A percentile compares a stretch with the other conserved stretches of the same genome.
These are phyloP conservation scores for Campoplex capitator DNA, from an alignment of 2,888 invertebrate species.

Conservation along the genomic window DNA sequence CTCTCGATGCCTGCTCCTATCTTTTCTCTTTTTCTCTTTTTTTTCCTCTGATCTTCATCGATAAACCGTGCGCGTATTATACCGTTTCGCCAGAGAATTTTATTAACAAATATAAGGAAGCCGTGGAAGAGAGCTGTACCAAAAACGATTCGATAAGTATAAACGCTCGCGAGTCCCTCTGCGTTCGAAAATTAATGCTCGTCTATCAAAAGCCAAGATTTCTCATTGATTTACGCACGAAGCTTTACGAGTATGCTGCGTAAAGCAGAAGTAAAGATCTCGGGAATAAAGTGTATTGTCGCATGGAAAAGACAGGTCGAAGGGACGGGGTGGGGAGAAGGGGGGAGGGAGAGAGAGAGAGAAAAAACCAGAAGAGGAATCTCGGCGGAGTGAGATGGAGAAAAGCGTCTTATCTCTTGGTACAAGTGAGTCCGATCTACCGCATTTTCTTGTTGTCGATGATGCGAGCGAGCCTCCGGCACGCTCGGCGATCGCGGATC, in stretches of 20 bases:
- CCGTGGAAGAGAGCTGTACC: slow-evolving; percentile 21
- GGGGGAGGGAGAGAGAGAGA: background rate
- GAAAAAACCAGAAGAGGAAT: slow-evolving; percentile 18
- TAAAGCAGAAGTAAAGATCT: background rate
- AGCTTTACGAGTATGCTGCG: background rate
- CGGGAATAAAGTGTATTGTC: slow-evolving; percentile 20
- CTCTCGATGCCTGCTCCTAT: slow-evolving; percentile 25
- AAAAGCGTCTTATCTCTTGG: slow-evolving; percentile 61
- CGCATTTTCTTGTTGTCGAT: slow-evolving; percentile 65
- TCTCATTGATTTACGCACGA: background rate
- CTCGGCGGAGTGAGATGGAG: slow-evolving; percentile 37
- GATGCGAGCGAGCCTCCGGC: slow-evolving; percentile 41
- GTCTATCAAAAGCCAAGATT: slow-evolving; percentile 29
- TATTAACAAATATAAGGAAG: slow-evolving; percentile 53
- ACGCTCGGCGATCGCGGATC: slow-evolving; percentile 45
- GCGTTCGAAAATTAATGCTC: slow-evolving; percentile 40
- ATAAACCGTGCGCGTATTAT: background rate
- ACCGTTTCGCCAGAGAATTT: slow-evolving; percentile 52
- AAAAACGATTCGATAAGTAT: slow-evolving; percentile 31
- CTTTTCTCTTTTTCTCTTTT: slow-evolving; percentile 9
- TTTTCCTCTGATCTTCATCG: slow-evolving; percentile 11
- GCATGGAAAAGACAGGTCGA: background rate
- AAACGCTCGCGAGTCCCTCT: background rate
- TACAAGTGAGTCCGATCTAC: slow-evolving; percentile 67
- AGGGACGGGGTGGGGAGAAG: background rate